Evolutionary conservation across 2,888 invertebrate genomes (phyloP).

Genomic region (Trimorus sp.): DNA sequence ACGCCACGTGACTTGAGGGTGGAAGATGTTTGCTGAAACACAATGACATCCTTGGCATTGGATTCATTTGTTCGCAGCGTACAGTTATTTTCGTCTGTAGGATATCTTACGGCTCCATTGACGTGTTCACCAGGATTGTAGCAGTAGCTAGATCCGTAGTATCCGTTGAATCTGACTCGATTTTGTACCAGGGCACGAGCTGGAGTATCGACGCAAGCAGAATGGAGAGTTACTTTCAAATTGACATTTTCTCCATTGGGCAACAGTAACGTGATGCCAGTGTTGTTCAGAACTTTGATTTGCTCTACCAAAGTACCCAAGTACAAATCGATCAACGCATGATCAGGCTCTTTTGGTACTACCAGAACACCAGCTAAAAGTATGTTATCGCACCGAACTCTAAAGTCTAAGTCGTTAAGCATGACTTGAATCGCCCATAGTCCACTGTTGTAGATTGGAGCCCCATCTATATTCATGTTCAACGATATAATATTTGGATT

Average conservation of each 20-base stretch:
- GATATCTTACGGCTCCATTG: not conserved
- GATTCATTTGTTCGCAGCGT: not conserved
- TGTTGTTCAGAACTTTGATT: too few relatives aligned
- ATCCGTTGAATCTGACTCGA: not conserved
- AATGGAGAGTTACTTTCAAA: too few relatives aligned
- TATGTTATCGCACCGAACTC: slow-evolving; percentile 23
- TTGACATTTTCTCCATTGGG: too few relatives aligned
- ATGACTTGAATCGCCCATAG: slow-evolving; percentile 28
- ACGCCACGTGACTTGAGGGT: not conserved
- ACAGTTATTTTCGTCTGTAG: not conserved
- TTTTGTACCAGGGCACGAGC: not conserved
- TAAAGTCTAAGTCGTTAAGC: slow-evolving; percentile 26
- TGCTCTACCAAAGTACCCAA: slow-evolving; percentile 26
- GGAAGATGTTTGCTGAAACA: not conserved
- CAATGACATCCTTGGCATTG: not conserved
- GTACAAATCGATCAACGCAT: slow-evolving; percentile 42
- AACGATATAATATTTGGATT: not conserved
- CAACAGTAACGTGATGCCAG: too few relatives aligned
- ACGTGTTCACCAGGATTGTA: not conserved
- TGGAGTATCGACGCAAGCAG: not conserved
- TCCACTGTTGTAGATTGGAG: slow-evolving; percentile 24
- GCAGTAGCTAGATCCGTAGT: not conserved
- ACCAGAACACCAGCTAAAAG: slow-evolving; percentile 52
- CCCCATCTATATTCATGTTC: slow-evolving; percentile 33
- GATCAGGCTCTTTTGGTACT: slow-evolving; percentile 38